Evolutionary conservation across 2,113 vertebrate species (phyloP).

Genomic region (Nestor notabilis): DNA sequence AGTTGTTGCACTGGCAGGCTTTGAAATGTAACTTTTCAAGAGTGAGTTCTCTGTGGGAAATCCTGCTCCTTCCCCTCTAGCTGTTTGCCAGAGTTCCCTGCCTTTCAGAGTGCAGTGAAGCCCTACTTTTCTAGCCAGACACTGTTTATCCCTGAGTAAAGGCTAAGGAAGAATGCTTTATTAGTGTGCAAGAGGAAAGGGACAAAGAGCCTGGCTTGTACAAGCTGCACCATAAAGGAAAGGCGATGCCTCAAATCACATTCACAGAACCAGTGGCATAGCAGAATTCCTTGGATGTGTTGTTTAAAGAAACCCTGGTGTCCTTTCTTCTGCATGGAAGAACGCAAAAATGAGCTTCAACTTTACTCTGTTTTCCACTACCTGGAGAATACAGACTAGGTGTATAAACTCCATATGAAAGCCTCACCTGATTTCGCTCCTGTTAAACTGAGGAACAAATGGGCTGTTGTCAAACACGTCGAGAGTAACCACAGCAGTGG

Average conservation of each 20-base stretch:
- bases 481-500: constrained; percentile 21
- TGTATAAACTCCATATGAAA: neutral
- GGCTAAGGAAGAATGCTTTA: neutral
- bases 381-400: neutral
- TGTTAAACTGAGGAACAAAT: constrained; percentile 11
- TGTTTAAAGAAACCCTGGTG: neutral
- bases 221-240: neutral
- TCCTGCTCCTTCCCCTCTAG: neutral
- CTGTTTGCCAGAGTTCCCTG: neutral
- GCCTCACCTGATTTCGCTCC: constrained; percentile 56
- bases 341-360: neutral
- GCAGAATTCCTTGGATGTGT: neutral
- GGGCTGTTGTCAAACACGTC: constrained; percentile 25
- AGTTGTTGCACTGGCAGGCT: neutral
- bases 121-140: neutral
- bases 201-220: neutral
- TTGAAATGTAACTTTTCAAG: neutral
- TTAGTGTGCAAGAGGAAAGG: neutral
- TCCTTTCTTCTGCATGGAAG: neutral
- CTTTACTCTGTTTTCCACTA: neutral
- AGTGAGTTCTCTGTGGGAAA: neutral
- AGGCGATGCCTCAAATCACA: neutral
- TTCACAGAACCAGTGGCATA: neutral
- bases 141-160: neutral
- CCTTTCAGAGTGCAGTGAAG: neutral